Evolutionary conservation across 1,140 invertebrate genomes (phyloP), one percentile per base, ranked within the genome.

Genomic region (Lordiphosa clarofinis): DNA sequence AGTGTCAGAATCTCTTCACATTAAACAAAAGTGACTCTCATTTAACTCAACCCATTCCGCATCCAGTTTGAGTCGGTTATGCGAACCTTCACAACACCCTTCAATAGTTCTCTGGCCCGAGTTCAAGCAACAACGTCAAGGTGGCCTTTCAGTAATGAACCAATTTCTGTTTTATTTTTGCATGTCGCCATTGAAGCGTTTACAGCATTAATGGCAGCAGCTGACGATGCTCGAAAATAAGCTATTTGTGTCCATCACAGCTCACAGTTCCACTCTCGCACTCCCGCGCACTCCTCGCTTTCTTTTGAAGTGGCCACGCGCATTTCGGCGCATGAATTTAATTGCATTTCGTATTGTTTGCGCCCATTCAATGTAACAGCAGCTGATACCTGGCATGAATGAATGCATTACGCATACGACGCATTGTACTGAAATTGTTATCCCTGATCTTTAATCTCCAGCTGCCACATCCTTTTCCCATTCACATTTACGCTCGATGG

Each of bases 71-170:
- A 28, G 24, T 28, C 24, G 24, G 24, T 7, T 28, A 28, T 6
- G 33, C 19, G 61, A 68, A 68, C 78, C 78, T 81, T 81, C 76
- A 56, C 52, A 54, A 57, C 60, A 82, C 76, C 78, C 73, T 82
- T 82, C 78, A 78, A 78, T 66, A 82, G 68, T 73, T 82, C 57
- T 70, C 73, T 84, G 69, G 64, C 78, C 53, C 49, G 78, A 82
- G 78, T 84, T 82, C 78, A 82, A 84, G 78, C 73, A 66, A 63
- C 78, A 82, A 82, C 78, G 78, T 82, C 78, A 82, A 82, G 78
- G 78, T 82, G 73, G 68, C 52, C 43, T 56, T 56, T 62, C 54
- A 84, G 78, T 82, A 82, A 82, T 82, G 78, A 82, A 84, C 73
- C 69, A 78, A 82, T 78, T 82, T 82, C 69, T 48, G 63, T 66